These are phyloP conservation scores for Hiodon alosoides DNA, from an alignment of 2,113 vertebrate species.

Conservation along the genomic window DNA sequence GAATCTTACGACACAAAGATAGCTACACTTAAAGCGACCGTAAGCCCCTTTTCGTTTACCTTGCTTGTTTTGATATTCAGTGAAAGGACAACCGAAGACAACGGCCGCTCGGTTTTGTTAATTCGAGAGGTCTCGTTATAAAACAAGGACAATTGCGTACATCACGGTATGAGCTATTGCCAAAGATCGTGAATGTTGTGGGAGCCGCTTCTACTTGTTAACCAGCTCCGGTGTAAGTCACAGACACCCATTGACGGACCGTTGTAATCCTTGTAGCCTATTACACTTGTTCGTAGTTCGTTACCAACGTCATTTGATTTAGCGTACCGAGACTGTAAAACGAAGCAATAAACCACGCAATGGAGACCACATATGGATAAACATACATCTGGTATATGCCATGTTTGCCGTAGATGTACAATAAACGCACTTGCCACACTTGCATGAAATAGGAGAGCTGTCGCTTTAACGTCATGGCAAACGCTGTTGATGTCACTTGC, in stretches of 20 bases:
- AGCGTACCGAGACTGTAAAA: too few species aligned
- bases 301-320: not conserved
- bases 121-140: not conserved
- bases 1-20: not conserved
- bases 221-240: not conserved
- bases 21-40: conserved; percentile 12
- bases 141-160: not conserved
- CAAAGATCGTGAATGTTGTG: not conserved
- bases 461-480: conserved; percentile 20
- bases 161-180: not conserved
- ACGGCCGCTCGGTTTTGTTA: conserved; percentile 4
- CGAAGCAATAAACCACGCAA: not conserved
- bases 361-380: too few species aligned
- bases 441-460: conserved; percentile 17
- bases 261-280: not conserved
- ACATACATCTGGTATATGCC: not conserved
- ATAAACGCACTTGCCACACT: not conserved
- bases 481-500: conserved; percentile 19
- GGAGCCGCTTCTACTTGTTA: conserved; percentile 13
- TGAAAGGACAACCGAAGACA: not conserved
- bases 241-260: not conserved
- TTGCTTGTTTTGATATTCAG: not conserved
- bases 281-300: not conserved
- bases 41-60: conserved; percentile 4
- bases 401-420: not conserved